phyloP scores from a whole-genome alignment of 2,888 invertebrate species.

The Philonicus albiceps region DNA sequence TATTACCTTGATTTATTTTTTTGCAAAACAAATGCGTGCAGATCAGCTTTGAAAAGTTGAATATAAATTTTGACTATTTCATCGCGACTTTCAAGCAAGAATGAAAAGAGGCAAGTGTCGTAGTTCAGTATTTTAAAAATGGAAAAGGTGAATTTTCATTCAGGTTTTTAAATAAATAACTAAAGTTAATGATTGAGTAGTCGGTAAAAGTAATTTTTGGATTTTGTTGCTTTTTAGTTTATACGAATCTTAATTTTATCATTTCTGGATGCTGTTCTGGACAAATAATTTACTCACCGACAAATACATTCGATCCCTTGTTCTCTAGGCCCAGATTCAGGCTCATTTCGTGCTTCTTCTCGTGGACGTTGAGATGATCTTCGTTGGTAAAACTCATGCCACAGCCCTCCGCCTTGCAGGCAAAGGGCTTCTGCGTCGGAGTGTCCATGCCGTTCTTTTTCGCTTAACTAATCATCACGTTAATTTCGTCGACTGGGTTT shows the following conservation, averaged over 20 bases:
- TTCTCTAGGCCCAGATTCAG: constrained; percentile 73
- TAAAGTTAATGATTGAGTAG: too few species aligned
- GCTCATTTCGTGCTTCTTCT: constrained; percentile 86
- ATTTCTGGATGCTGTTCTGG: neutral
- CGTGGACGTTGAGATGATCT: constrained; percentile 81
- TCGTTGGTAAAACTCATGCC: constrained; percentile 82
- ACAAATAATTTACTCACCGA: constrained; percentile 66
- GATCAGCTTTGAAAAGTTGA: too few species aligned
- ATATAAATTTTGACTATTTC: too few species aligned
- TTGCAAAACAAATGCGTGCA: too few species aligned
- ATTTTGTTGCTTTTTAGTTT: neutral
- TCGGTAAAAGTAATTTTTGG: too few species aligned
- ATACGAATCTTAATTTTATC: neutral
- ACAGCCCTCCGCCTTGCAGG: constrained; percentile 74
- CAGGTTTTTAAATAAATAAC: too few species aligned
- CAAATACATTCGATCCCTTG: constrained; percentile 68
- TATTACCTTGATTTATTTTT: too few species aligned
- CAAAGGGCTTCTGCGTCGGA: constrained; percentile 72
- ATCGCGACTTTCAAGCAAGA: too few species aligned
- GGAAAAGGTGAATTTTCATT: too few species aligned
- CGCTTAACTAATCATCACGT: neutral
- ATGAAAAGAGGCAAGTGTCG: too few species aligned
- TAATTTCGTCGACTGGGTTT: neutral
- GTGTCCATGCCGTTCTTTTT: constrained; percentile 36
- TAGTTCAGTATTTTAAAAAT: too few species aligned